phyloP scores from a whole-genome alignment of 2,113 vertebrate genomes.

The Lontra canadensis region DNA sequence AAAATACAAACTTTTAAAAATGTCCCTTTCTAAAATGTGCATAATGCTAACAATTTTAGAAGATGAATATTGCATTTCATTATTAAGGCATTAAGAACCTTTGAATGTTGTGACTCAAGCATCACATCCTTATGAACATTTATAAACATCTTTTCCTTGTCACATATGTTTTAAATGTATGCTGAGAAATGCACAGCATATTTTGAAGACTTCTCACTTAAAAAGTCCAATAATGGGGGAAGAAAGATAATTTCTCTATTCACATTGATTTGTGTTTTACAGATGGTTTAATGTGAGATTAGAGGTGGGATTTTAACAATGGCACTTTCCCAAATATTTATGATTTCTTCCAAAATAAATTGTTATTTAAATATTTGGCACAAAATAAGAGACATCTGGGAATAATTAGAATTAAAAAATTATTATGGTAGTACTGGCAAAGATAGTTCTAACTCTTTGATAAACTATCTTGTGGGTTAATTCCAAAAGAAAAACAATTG shows the following conservation, averaged over 20 bases:
- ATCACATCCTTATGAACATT: background rate
- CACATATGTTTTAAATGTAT: background rate
- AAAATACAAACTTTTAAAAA: background rate
- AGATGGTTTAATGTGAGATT: background rate
- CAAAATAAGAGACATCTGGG: background rate
- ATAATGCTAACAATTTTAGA: background rate
- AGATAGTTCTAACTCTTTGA: background rate
- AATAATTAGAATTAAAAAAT: background rate
- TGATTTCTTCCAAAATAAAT: background rate
- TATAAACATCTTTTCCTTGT: background rate
- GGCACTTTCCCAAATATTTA: background rate
- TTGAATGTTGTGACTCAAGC: background rate
- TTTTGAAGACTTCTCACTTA: background rate
- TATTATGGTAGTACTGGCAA: background rate
- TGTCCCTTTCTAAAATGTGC: background rate
- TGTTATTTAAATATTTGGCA: background rate
- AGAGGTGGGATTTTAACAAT: background rate
- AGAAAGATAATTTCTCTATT: background rate
- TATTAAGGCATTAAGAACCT: background rate
- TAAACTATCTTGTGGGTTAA: background rate
- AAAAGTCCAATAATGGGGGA: background rate
- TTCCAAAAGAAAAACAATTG: conserved; percentile 16
- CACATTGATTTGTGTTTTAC: background rate
- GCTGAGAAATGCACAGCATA: background rate
- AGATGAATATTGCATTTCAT: background rate